Conservation (phyloP, 2,113 vertebrate genomes). For the Epinephelus fuscoguttatus region DNA sequence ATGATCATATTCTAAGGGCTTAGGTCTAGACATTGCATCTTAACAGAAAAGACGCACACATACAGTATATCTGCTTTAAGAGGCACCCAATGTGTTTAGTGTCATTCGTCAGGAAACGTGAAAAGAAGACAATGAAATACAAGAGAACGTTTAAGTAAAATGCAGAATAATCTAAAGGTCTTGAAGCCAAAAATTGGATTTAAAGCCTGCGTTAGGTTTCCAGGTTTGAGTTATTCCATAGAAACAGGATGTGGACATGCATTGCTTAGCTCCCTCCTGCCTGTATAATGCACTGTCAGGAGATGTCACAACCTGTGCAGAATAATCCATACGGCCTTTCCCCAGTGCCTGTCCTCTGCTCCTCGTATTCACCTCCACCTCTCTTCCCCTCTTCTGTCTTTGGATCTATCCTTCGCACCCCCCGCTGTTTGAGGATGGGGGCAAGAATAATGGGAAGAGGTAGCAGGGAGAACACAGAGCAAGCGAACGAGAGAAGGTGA, state of each 20-base stretch:
- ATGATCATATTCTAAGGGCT: slow-evolving; percentile 48
- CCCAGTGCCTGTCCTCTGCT: slow-evolving; percentile 32
- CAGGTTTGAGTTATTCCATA: slow-evolving; percentile 48
- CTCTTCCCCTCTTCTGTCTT: slow-evolving; percentile 29
- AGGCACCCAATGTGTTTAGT: slow-evolving; percentile 31
- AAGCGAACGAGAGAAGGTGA: slow-evolving; percentile 54
- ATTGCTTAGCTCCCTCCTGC: slow-evolving; percentile 51
- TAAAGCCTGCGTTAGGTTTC: neutral
- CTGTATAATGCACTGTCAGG: slow-evolving; percentile 70
- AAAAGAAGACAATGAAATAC: slow-evolving; percentile 31
- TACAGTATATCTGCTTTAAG: slow-evolving; percentile 20
- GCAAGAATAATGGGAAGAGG: slow-evolving; percentile 48
- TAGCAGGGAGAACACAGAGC: slow-evolving; percentile 21
- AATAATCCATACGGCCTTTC: slow-evolving; percentile 69
- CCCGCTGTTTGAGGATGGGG: slow-evolving; percentile 34
- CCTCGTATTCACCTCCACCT: slow-evolving; percentile 48
- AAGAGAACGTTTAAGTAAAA: slow-evolving; percentile 30
- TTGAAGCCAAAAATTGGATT: slow-evolving; percentile 27
- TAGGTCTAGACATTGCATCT: slow-evolving; percentile 48
- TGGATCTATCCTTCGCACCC: slow-evolving; percentile 37
- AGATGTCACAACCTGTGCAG: slow-evolving; percentile 71
- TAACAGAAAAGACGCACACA: slow-evolving; percentile 24
- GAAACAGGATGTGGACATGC: slow-evolving; percentile 54
- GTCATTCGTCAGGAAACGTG: slow-evolving; percentile 26
- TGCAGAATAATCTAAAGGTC: slow-evolving; percentile 13